Evolutionary conservation across 1,140 invertebrate species (phyloP).

Genomic region (Sycophila sp.): DNA sequence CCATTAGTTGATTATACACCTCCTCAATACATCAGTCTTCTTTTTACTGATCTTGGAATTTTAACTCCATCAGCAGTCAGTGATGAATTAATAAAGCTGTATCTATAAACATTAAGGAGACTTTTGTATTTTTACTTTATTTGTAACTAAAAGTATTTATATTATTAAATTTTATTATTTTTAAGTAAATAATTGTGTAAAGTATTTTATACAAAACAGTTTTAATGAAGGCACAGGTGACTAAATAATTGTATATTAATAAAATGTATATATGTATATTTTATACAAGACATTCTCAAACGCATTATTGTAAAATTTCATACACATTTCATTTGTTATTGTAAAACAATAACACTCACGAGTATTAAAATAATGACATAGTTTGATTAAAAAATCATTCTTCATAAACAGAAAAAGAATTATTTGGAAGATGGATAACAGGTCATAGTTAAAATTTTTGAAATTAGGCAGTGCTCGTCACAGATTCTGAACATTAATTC

Average conservation of each 20-base stretch:
- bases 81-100: slow-evolving; percentile 96
- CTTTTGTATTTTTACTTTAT: not conserved
- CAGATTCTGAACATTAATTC: not conserved
- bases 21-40: slow-evolving; percentile 88
- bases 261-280: slow-evolving; percentile 37
- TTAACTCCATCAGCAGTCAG: slow-evolving; percentile 95
- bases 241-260: slow-evolving; percentile 27
- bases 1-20: slow-evolving; percentile 97
- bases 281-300: slow-evolving; percentile 34
- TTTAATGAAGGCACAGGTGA: not conserved
- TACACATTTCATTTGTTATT: slow-evolving; percentile 39
- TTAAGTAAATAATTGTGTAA: slow-evolving; percentile 10
- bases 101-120: slow-evolving; percentile 73
- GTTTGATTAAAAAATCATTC: slow-evolving; percentile 13
- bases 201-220: not conserved
- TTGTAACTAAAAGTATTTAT: slow-evolving; percentile 3
- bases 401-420: slow-evolving; percentile 11
- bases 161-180: slow-evolving; percentile 17
- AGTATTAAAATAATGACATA: slow-evolving; percentile 45
- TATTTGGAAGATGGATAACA: slow-evolving; percentile 7
- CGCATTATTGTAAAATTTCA: slow-evolving; percentile 33
- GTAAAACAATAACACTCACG: slow-evolving; percentile 38
- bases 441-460: slow-evolving; percentile 2
- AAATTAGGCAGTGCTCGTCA: slow-evolving; percentile 24
- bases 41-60: slow-evolving; percentile 96